Evolutionary conservation across 2,797 vertebrate genomes (phyloP), one percentile per base, ranked within the genome.

Genomic region (Merluccius polli): DNA sequence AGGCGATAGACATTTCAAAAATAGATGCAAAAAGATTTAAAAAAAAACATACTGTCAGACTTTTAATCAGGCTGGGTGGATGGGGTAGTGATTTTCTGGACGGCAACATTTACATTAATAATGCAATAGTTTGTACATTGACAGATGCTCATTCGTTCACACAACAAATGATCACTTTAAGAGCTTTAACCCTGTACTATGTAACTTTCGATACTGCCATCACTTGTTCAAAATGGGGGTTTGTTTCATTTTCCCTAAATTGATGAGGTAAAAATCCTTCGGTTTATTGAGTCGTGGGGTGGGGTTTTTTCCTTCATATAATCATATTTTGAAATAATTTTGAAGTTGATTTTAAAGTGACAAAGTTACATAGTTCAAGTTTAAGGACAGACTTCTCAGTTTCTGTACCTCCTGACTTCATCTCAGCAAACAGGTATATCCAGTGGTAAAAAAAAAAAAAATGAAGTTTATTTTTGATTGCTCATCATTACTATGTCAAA

Each of bases 381-480:
- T 38, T 38, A 38, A 38, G 36, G 36, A 38, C 36, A 38, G 5
- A 38, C 36, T 59, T 59, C 52, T 27, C 10, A 18, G 16, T 18
- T 32, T 9, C 67, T 6, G 27, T 32, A 12, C 67, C 70, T 9
- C 70, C 31, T 33, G 21, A 33, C 31, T 8, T 33, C 18, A 35
- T 12, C 33, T 36, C 9, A 82, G 70, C 30, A 82, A 79, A 69
- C 13, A 80, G 69, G 79, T 21, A 10, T 33, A 79, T 31, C 77
- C 77, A 73, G 32, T 74, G 82, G 80, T 92, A 91, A 72, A 93
- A 93, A 93, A 79, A 84, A 91, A 72, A 93, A 93, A 93, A 79
- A 84, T 88, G 67, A 87, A 82, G 88, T 91, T 92, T 92, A 91
- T 91, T 91, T 75, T 86, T 69, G 81, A 83, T 88, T 86, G 84